Conservation (phyloP, 2,113 vertebrate species). For the Trematomus loennbergii region DNA sequence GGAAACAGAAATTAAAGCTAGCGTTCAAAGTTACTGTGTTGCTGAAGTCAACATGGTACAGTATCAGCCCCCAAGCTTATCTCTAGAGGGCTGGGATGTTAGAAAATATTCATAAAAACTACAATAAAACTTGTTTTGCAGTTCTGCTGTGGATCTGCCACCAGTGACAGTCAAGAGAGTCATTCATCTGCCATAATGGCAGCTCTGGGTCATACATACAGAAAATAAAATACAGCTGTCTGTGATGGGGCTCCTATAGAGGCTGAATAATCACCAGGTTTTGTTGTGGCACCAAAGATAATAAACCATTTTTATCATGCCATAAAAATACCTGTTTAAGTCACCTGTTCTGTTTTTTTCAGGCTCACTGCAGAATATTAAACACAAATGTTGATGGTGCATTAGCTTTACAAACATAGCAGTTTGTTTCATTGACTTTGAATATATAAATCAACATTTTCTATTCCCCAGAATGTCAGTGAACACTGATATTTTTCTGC, state of each 20-base stretch:
- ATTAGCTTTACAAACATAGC: conserved; percentile 49
- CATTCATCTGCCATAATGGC: conserved; percentile 69
- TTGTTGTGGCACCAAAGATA: conserved; percentile 67
- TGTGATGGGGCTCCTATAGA: conserved; percentile 61
- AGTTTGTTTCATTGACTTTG: conserved; percentile 50
- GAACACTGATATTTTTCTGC: conserved; percentile 20
- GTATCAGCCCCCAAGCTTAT: conserved; percentile 31
- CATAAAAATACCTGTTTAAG: conserved; percentile 60
- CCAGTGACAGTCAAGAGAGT: conserved; percentile 49
- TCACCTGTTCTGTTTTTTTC: conserved; percentile 52
- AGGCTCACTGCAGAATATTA: conserved; percentile 41
- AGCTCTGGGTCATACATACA: conserved; percentile 63
- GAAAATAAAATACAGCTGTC: conserved; percentile 60
- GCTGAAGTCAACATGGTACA: conserved; percentile 14
- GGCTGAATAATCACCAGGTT: conserved; percentile 71
- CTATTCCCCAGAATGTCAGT: conserved; percentile 26
- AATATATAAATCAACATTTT: conserved; percentile 48
- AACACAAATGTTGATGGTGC: conserved; percentile 35
- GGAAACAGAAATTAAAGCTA: conserved; percentile 23
- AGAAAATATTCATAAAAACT: conserved; percentile 58
- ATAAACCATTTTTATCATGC: conserved; percentile 69
- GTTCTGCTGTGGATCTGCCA: conserved; percentile 36
- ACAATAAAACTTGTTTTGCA: conserved; percentile 49
- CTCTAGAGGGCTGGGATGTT: conserved; percentile 40
- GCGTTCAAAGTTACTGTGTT: conserved; percentile 12